Base-by-base conservation (phyloP, 2,113 vertebrate species). In the Oriolus oriolus region DNA sequence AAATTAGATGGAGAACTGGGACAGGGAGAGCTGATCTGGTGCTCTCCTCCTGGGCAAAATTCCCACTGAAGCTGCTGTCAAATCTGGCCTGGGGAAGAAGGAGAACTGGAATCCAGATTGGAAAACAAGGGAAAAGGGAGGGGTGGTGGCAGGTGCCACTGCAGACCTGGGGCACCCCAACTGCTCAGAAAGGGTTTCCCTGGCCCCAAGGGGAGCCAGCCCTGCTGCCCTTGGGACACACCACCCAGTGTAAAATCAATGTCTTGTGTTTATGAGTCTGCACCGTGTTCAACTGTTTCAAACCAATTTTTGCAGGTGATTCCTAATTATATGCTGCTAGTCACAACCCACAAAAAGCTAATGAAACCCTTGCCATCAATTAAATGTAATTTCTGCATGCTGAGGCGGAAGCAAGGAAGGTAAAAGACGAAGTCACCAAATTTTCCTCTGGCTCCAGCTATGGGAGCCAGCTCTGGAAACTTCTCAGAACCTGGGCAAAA, bases 251-350 rank as follows among this genome's bases (percentile, higher is more conserved):
- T 42, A 50, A 84, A 79, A 87, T 30, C 35, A 56, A 1, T 0
- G 0, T 33, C 60, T 52, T 28, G 27, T 41, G 18, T 49, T 42
- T 42, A 19, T 49, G 86, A 50, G 30, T 30, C 53, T 95, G 60
- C 35, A 37, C 37, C 0, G 0, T 22, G 15, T 65, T 94, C 79
- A 89, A 95, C 89, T 76, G 75, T 94, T 96, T 96, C 89, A 95
- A 94, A 91, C 49, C 66, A 74, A 94, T 96, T 95, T 96, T 89
- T 91, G 50, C 81, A 85, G 87, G 87, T 87, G 89, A 88, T 76
- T 76, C 41, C 85, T 93, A 73, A 93, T 89, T 92, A 76, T 41
- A 45, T 83, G 85, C 78, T 85, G 37, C 82, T 50, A 30, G 74
- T 89, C 81, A 63, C 79, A 74, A 80, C 16, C 39, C 42, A 76